A percentile compares a stretch with the other conserved stretches of the same genome.
These are phyloP conservation scores for Hypothenemus hampei DNA, from an alignment of 1,140 invertebrate species.

Conservation along the genomic window DNA sequence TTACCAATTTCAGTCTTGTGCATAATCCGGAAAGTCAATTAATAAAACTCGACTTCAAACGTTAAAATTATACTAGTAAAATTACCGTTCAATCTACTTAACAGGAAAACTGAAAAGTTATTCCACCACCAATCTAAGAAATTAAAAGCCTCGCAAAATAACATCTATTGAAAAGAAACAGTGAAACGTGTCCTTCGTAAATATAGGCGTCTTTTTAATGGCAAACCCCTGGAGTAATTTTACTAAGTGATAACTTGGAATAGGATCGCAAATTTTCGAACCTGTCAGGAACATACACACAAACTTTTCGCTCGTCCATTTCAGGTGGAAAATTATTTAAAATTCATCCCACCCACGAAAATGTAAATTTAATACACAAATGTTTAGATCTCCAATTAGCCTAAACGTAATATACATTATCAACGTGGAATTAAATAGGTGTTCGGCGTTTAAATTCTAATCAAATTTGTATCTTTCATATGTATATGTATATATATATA, in stretches of 20 bases:
- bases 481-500: too few species aligned
- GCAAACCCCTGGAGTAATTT: constrained; percentile 13
- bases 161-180: neutral
- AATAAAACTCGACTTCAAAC: too few species aligned
- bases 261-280: constrained; percentile 7
- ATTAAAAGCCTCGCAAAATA: neutral
- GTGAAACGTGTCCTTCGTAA: constrained; percentile 1
- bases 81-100: too few species aligned
- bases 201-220: neutral
- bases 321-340: constrained; percentile 1
- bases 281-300: neutral
- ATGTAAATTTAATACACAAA: neutral
- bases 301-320: constrained; percentile 7
- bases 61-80: too few species aligned
- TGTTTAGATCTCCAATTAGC: constrained; percentile 7
- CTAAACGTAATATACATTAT: constrained; percentile 4
- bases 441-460: constrained; percentile 7
- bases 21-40: too few species aligned
- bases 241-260: constrained; percentile 18
- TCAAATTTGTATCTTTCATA: too few species aligned
- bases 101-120: too few species aligned
- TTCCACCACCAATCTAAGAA: constrained; percentile 1
- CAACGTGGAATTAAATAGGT: constrained; percentile 3
- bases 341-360: neutral
- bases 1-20: too few species aligned